Base-by-base conservation (phyloP, 2,888 invertebrate species). In the Eupithecia vulgata region DNA sequence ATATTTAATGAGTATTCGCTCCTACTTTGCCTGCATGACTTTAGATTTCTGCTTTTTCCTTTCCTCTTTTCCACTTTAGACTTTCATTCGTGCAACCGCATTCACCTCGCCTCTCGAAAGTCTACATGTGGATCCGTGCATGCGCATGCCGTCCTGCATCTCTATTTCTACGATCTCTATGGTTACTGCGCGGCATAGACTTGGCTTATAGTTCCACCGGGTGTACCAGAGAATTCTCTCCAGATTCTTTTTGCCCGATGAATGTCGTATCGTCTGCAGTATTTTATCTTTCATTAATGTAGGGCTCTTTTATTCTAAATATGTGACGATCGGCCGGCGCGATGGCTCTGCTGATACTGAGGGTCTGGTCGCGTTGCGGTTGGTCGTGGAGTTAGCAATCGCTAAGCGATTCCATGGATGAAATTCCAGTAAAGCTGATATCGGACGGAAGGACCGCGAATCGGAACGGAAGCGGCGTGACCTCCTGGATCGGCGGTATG, bases 121-220 rank as follows among this genome's bases (percentile, higher is more conserved):
- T 90, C 89, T 90, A 86, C 79, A 84, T 80, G 87, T 89, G 88
- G 80, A 83, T 79, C 83, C 85, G 82, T 84, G 94, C 93, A 94
- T 88, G 93, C 79, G 94, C 94, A 94, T 94, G 94, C 57, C 86
- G 90, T 88, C 90, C 90, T 92, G 93, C 93, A 93, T 92, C 87
- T 90, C 90, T 91, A 83, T 90, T 92, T 92, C 93, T 94, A 94
- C 94, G 94, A 94, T 94, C 93, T 94, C 94, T 94, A 94, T 94
- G 94, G 94, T 94, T 94, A 94, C 94, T 94, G 94, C 93, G 94
- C 92, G 94, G 94, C 94, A 92, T 94, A 94, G 92, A 91, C 87
- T 90, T 93, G 91, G 94, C 94, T 94, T 94, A 90, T 92, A 93
- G 91, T 91, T 90, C 89, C 85, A 87, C 84, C 87, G 89, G 89